phyloP scores from a whole-genome alignment of 2,888 invertebrate genomes.

The Crioceris asparagi region DNA sequence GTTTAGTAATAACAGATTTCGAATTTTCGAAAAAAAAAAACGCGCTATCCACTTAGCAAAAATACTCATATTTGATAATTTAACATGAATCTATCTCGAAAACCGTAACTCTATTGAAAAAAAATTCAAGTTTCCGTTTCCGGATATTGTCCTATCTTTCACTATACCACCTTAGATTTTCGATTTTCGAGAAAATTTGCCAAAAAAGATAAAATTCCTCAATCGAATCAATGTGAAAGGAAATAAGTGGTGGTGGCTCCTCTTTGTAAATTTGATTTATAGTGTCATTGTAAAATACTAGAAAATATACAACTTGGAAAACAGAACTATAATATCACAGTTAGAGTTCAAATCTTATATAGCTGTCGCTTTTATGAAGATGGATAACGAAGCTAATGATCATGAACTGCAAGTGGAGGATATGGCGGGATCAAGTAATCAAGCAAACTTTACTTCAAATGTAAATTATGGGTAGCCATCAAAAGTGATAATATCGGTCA shows the following conservation, averaged over 20 bases:
- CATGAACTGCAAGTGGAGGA: neutral
- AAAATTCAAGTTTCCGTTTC: too few relatives aligned
- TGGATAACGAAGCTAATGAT: too few relatives aligned
- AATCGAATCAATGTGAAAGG: slow-evolving; percentile 8
- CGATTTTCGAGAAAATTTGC: too few relatives aligned
- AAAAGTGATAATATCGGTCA: neutral
- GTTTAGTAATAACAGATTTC: too few relatives aligned
- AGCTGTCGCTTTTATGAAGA: slow-evolving; percentile 1
- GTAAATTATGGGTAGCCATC: neutral
- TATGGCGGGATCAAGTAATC: neutral
- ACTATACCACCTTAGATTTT: too few relatives aligned
- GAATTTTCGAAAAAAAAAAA: too few relatives aligned
- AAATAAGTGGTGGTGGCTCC: slow-evolving; percentile 13
- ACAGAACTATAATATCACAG: neutral
- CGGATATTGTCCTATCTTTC: too few relatives aligned
- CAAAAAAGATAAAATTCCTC: too few relatives aligned
- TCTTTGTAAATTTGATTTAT: slow-evolving; percentile 6
- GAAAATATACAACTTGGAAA: slow-evolving; percentile 3
- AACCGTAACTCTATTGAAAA: too few relatives aligned
- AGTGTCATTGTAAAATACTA: slow-evolving; percentile 2
- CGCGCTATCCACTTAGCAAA: too few relatives aligned
- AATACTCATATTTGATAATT: too few relatives aligned
- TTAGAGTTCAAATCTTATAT: slow-evolving; percentile 3
- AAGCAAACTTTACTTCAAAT: neutral
- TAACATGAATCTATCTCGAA: too few relatives aligned